These are phyloP conservation scores for Oeneis ivallda DNA, from an alignment of 2,888 invertebrate species.

Conservation along the genomic window DNA sequence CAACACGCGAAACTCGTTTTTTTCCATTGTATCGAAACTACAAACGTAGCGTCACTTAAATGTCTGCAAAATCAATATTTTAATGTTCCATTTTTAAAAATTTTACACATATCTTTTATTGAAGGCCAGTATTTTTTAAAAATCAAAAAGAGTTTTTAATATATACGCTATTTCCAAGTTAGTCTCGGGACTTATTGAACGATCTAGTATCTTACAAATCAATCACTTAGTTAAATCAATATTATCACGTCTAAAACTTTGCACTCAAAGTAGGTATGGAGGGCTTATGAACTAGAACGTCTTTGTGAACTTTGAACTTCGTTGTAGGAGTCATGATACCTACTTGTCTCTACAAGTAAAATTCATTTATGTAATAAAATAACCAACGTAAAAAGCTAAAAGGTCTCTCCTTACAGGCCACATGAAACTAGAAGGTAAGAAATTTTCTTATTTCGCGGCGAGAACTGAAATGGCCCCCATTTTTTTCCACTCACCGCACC, in stretches of 20 bases:
- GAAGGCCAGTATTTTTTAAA: no score
- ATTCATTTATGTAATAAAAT: constrained; percentile 47
- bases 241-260: constrained; percentile 10
- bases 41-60: no score
- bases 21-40: no score
- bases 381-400: constrained; percentile 47
- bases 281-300: constrained; percentile 32
- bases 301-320: constrained; percentile 28
- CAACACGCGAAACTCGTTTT: no score
- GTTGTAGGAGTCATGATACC: constrained; percentile 38
- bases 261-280: constrained; percentile 14
- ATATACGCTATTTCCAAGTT: no score
- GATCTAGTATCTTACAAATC: no score
- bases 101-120: no score
- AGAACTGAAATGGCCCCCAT: constrained; percentile 28
- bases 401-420: constrained; percentile 42
- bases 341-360: constrained; percentile 41
- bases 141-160: no score
- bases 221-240: not conserved
- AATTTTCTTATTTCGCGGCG: constrained; percentile 48
- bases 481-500: not conserved
- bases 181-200: no score
- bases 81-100: no score
- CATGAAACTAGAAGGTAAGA: constrained; percentile 35
- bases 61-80: no score